A percentile compares a stretch with the other conserved stretches of the same genome.
Conservation (phyloP, 2,113 vertebrate species). For the Sorex araneus region DNA sequence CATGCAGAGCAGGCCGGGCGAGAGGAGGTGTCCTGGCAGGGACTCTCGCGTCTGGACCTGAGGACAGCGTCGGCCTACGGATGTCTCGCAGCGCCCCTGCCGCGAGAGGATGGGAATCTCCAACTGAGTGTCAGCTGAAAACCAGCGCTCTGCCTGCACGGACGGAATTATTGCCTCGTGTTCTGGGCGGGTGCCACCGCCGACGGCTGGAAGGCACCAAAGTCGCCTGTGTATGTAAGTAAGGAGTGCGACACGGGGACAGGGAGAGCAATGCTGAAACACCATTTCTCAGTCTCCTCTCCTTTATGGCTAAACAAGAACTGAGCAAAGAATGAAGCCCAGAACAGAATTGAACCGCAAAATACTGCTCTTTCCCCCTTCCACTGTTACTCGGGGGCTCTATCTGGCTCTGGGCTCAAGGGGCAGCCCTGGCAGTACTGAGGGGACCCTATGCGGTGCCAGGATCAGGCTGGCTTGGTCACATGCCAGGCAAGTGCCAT, state of each 20-base stretch:
- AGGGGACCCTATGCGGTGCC: no score
- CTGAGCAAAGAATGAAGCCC: conserved; percentile 47
- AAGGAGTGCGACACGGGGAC: neutral
- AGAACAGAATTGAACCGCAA: conserved; percentile 59
- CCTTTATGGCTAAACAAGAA: conserved; percentile 44
- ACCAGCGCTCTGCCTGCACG: conserved; percentile 24
- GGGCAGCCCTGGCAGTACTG: no score
- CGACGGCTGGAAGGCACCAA: conserved; percentile 81
- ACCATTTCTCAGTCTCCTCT: conserved; percentile 23
- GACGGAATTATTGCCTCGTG: conserved; percentile 85
- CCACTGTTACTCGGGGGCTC: no score
- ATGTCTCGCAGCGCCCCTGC: conserved; percentile 1
- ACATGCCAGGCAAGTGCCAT: no score
- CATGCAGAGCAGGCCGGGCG: neutral
- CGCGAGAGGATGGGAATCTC: conserved; percentile 65
- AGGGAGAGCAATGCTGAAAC: conserved; percentile 32
- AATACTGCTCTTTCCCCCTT: conserved; percentile 41
- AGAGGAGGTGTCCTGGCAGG: conserved; percentile 26
- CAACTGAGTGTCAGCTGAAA: conserved; percentile 75
- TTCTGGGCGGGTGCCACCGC: conserved; percentile 56
- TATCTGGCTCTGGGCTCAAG: no score
- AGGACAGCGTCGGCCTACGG: conserved; percentile 31
- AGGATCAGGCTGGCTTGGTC: no score
- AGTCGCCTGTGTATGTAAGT: conserved; percentile 25
- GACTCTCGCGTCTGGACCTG: conserved; percentile 26